Evolutionary conservation across 2,888 invertebrate genomes (phyloP).

Genomic region (Sepiola atlantica): DNA sequence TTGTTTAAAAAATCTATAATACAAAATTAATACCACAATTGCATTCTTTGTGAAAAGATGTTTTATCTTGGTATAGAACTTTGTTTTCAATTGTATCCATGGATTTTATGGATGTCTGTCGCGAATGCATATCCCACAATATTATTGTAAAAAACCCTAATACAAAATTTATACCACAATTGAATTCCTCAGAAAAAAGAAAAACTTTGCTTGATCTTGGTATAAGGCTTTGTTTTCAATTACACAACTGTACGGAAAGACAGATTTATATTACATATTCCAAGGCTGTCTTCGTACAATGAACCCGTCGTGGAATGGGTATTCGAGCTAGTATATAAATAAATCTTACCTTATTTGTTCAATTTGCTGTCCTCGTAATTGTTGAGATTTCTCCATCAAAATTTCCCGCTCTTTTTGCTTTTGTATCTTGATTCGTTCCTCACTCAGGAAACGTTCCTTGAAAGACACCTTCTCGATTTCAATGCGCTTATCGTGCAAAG

Average conservation of each 20-base stretch:
- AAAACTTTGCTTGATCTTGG: neutral
- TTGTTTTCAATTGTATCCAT: too few species aligned
- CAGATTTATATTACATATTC: neutral
- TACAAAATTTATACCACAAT: too few species aligned
- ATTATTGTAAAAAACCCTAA: neutral
- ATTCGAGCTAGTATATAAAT: neutral
- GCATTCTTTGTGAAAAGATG: too few species aligned
- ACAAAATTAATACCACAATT: too few species aligned
- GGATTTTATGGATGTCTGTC: too few species aligned
- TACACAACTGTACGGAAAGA: too few species aligned
- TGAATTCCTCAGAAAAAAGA: too few species aligned
- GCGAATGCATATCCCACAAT: neutral
- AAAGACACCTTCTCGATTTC: conserved; percentile 72
- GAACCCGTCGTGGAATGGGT: neutral
- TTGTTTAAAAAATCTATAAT: neutral
- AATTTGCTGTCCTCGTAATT: conserved; percentile 67
- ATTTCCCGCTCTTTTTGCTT: conserved; percentile 67
- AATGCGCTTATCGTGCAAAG: conserved; percentile 73
- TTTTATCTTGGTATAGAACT: too few species aligned
- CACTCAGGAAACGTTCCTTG: conserved; percentile 69
- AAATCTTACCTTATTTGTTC: conserved; percentile 73
- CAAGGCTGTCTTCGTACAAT: neutral
- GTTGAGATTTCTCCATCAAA: conserved; percentile 67
- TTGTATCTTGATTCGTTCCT: conserved; percentile 65
- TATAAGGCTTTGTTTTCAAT: too few species aligned